Evolutionary conservation across 2,113 vertebrate species (phyloP), one percentile per base, ranked within the genome.

Genomic region (Anguilla rostrata): DNA sequence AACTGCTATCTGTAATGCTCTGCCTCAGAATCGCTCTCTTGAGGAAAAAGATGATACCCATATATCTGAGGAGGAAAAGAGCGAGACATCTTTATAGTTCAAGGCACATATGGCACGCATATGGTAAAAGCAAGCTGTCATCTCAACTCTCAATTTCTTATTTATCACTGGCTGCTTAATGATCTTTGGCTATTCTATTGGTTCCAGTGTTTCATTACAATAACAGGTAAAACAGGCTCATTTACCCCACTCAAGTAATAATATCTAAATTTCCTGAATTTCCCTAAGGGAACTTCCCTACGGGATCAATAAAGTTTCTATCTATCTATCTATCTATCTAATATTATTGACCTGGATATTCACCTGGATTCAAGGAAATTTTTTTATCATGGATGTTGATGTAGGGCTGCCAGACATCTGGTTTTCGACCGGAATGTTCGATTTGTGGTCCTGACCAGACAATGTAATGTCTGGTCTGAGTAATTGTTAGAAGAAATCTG

Each of bases 71-170:
- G 60, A 60, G 66, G 15, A 43, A 78, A 75, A 63, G 12, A 56
- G 66, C 16, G 26, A 39, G 39, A 53, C 78, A 49, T 49, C 56
- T 78, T 79, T 79, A 79, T 56, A 39, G 15, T 71, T 20, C 15
- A 84, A 40, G 41, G 49, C 46, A 43, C 66, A 87, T 87, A 90
- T 87, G 78, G 46, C 57, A 8, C 12, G 14, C 22, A 66, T 22
- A 66, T 78, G n/a, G 40, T 43, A n/a, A 26, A 26, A 20, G 43
- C 71, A 7, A 18, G 56, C 6, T 39, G 3, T 66, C 7, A 39
- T 6, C 57, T 39, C 56, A 84, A 40, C 83, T 63, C 14, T 66
- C 56, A 84, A 57, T 9, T n/a, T 46, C 53, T 53, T 34, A 1
- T n/a, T 29, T 82, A 29, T n/a, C 49, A 29, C 41, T 3, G 18